phyloP scores from a whole-genome alignment of 2,797 vertebrate genomes.

The Gymnopithys bicolor region DNA sequence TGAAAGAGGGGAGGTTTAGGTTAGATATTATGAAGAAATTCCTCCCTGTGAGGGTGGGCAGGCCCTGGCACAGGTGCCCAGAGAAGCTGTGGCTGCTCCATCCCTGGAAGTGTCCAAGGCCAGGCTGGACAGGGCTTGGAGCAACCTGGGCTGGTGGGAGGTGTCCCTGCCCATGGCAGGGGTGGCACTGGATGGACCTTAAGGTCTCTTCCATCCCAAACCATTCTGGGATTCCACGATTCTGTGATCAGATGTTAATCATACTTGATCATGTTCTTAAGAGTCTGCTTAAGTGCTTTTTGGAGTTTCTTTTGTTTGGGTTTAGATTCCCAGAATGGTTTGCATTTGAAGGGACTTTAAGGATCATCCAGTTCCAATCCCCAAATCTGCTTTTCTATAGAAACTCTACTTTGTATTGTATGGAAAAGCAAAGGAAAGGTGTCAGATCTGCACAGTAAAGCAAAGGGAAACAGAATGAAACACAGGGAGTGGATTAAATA shows the following conservation, averaged over 20 bases:
- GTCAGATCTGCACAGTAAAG: neutral
- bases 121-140: neutral
- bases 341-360: neutral
- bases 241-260: neutral
- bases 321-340: neutral
- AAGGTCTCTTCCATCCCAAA: neutral
- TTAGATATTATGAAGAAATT: neutral
- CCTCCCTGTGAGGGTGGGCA: neutral
- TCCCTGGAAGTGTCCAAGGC: neutral
- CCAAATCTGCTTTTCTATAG: neutral
- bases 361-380: neutral
- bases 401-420: neutral
- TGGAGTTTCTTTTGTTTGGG: neutral
- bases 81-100: neutral
- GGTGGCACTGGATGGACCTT: neutral
- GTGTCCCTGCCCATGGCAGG: neutral
- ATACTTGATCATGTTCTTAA: neutral
- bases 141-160: neutral
- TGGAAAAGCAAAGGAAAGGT: neutral
- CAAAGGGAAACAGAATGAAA: neutral
- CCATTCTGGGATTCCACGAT: neutral
- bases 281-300: neutral
- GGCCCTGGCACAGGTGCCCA: neutral
- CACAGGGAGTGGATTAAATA: fast-evolving
- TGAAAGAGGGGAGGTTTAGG: neutral